Evolutionary conservation across 2,888 invertebrate genomes (phyloP).

Genomic region (Muscina levida): DNA sequence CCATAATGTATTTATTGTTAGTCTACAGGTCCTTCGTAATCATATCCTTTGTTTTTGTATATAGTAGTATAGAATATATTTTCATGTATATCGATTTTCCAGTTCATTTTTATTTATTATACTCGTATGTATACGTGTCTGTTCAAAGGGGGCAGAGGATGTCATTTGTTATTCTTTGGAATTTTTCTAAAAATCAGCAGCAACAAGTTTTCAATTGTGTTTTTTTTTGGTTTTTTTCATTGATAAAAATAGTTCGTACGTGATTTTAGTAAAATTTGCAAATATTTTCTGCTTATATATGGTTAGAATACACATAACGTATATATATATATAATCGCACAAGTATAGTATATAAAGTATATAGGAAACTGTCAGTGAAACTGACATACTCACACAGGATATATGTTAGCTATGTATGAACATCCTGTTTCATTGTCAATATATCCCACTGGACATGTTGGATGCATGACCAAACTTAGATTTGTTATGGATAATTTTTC

Average conservation of each 20-base stretch:
- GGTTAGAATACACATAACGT: neutral
- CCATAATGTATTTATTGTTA: neutral
- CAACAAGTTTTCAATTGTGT: conserved; percentile 62
- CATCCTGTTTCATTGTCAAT: no score
- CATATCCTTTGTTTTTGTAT: no score
- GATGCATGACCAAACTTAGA: no score
- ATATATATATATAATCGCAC: conserved; percentile 9
- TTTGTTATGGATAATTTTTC: no score
- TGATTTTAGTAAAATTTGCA: conserved; percentile 75
- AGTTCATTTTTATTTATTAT: conserved; percentile 18
- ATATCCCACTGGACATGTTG: no score
- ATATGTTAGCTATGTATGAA: no score
- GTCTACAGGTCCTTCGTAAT: no score
- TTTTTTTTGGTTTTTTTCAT: conserved; percentile 63
- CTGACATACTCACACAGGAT: neutral
- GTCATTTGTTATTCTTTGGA: conserved; percentile 6
- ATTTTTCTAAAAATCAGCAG: conserved; percentile 40
- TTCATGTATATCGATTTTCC: conserved; percentile 6
- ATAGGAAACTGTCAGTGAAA: neutral
- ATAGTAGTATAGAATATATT: neutral
- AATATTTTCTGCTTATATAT: conserved; percentile 58
- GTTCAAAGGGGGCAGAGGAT: no score
- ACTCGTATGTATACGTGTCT: conserved; percentile 13
- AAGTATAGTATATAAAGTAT: neutral
- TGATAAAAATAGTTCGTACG: conserved; percentile 74